Base-by-base conservation (phyloP, 2,113 vertebrate species). In the Herpetotheres cachinnans region DNA sequence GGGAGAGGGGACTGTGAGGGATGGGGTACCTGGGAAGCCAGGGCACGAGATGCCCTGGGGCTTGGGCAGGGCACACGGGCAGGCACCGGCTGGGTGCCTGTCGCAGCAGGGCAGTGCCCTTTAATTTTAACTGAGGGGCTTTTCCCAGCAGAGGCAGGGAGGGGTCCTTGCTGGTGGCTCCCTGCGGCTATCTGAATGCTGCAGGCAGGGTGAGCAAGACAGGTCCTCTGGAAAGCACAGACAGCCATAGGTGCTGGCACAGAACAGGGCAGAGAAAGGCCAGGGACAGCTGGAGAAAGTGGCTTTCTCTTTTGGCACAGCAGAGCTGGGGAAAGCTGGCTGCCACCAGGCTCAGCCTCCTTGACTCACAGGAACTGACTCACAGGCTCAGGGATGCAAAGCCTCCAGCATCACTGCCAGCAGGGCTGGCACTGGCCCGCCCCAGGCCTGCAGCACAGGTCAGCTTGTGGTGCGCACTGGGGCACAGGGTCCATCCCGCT, bases 281-380 rank as follows among this genome's bases (percentile, higher is more conserved):
- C 36, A 16, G 6, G 32, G 61, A 81, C 6, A 62, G 29, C 16
- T 36, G 42, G 59, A 74, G 86, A 91, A 92, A 95, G 86, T 46
- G 42, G 27, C 70, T 89, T 86, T 94, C 77, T 73, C 73, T 52
- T 69, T 42, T 13, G n/a, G 13, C n/a, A 83, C 7, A 22, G n/a
- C 20, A 47, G 59, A 92, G 29, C 14, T 2, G 6, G 69, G n/a
- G 69, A 89, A 91, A 94, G 91, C 0, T 2, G 4, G 32, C 46
- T 83, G 94, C 36, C 78, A 84, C 56, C 0, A 0, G 32, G 71
- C 79, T 79, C 24, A 5, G 38, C 40, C 38, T 69, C 58, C 70
- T 54, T 96, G 95, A 96, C 84, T 97, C 95, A 93, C 0, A 2
- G 83, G 65, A 71, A 55, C 84, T 96, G 96, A 96, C 78, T 97